phyloP scores from a whole-genome alignment of 2,113 vertebrate species.

The Procavia capensis region DNA sequence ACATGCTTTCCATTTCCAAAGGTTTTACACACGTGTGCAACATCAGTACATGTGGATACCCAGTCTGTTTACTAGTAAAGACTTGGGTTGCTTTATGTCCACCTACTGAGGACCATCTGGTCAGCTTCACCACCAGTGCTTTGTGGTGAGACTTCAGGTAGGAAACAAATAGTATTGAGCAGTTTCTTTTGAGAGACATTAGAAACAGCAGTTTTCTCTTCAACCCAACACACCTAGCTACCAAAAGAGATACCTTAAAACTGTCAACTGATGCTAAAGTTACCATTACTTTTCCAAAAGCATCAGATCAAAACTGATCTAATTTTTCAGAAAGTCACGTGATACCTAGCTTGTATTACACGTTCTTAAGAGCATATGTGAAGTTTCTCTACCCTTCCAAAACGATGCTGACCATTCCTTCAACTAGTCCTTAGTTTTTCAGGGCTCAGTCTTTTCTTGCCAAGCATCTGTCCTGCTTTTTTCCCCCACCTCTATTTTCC shows the following conservation, averaged over 20 bases:
- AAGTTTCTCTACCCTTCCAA: neutral
- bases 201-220: neutral
- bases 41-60: fast-evolving
- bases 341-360: neutral
- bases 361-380: neutral
- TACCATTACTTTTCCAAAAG: neutral
- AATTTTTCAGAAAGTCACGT: neutral
- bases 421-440: neutral
- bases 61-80: neutral
- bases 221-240: neutral
- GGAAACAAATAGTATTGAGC: neutral
- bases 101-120: too few species aligned
- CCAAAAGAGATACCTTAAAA: neutral
- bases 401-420: neutral
- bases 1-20: neutral
- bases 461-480: neutral
- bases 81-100: neutral
- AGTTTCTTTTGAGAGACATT: neutral
- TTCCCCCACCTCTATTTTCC: neutral
- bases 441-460: neutral
- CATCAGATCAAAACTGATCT: neutral
- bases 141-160: neutral
- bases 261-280: neutral
- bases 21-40: neutral
- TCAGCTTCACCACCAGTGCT: neutral